phyloP scores from a whole-genome alignment of 1,140 invertebrate species.

The Drosophila kanapiae region DNA sequence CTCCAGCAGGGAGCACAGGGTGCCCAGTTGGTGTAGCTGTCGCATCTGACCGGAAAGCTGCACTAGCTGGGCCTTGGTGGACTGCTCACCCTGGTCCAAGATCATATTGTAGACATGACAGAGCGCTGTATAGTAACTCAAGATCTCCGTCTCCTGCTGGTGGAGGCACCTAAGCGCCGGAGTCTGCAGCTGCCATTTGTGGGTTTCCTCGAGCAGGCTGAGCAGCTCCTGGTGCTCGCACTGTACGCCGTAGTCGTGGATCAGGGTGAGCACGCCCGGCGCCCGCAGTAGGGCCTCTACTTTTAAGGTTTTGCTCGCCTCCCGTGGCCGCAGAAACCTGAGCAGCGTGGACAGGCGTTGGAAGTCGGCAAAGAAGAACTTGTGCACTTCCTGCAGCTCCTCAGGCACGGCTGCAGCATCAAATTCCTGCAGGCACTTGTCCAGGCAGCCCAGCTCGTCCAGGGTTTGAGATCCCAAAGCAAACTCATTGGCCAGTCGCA shows the following conservation, averaged over 20 bases:
- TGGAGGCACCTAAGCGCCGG: slow-evolving; percentile 47
- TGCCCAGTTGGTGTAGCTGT: slow-evolving; percentile 62
- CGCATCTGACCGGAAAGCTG: slow-evolving; percentile 63
- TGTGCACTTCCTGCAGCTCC: slow-evolving; percentile 64
- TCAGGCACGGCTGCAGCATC: slow-evolving; percentile 37
- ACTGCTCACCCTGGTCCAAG: slow-evolving; percentile 51
- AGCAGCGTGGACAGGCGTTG: slow-evolving; percentile 64
- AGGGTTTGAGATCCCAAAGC: slow-evolving; percentile 53
- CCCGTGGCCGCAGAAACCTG: slow-evolving; percentile 57
- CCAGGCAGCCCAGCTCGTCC: slow-evolving; percentile 62
- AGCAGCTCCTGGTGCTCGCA: slow-evolving; percentile 57
- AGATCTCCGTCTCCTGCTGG: slow-evolving; percentile 60
- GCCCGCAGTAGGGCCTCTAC: slow-evolving; percentile 63
- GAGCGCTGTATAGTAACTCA: slow-evolving; percentile 65
- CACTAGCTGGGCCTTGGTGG: slow-evolving; percentile 45
- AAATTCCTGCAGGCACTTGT: slow-evolving; percentile 47
- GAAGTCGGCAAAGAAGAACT: slow-evolving; percentile 76
- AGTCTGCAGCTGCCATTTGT: slow-evolving; percentile 71
- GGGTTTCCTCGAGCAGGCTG: slow-evolving; percentile 49
- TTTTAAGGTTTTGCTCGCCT: slow-evolving; percentile 52
- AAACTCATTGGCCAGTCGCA: slow-evolving; percentile 75
- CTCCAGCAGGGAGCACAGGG: slow-evolving; percentile 68
- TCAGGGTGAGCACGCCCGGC: slow-evolving; percentile 51
- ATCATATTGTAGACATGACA: slow-evolving; percentile 65
- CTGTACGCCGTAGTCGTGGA: slow-evolving; percentile 65